A percentile compares a stretch with the other conserved stretches of the same genome.
Evolutionary conservation across 2,113 vertebrate species (phyloP).

Genomic region (Meleagris gallopavo): DNA sequence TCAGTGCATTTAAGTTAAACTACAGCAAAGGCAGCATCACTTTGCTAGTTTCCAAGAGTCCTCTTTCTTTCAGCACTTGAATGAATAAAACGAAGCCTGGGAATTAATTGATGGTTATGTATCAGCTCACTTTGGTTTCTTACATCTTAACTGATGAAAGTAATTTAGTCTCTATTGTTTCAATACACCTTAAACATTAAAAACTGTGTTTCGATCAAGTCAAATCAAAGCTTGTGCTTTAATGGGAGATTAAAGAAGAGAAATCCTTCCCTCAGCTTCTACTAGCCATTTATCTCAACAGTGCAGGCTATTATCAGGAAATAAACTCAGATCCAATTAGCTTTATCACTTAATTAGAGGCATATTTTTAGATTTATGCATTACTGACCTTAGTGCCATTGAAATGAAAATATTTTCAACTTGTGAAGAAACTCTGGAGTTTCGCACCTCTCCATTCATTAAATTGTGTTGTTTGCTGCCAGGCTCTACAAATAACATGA

Average conservation of each 20-base stretch:
- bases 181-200: neutral
- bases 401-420: constrained; percentile 54
- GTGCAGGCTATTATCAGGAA: constrained; percentile 57
- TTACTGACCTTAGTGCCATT: constrained; percentile 19
- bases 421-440: neutral
- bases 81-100: neutral
- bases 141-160: neutral
- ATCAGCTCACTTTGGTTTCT: neutral
- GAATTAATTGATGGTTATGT: neutral
- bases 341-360: constrained; percentile 57
- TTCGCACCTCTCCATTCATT: neutral
- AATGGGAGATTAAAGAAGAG: neutral
- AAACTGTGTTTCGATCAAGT: neutral
- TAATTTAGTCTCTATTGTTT: constrained; percentile 5
- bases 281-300: constrained; percentile 52
- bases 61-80: neutral
- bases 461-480: neutral
- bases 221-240: neutral
- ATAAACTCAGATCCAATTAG: constrained; percentile 70
- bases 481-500: neutral
- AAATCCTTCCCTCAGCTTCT: constrained; percentile 24
- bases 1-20: rapidly evolving
- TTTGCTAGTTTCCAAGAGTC: rapidly evolving
- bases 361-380: constrained; percentile 50
- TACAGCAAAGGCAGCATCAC: neutral